Evolutionary conservation across 2,888 invertebrate genomes (phyloP).

Genomic region (Eupithecia inturbata): DNA sequence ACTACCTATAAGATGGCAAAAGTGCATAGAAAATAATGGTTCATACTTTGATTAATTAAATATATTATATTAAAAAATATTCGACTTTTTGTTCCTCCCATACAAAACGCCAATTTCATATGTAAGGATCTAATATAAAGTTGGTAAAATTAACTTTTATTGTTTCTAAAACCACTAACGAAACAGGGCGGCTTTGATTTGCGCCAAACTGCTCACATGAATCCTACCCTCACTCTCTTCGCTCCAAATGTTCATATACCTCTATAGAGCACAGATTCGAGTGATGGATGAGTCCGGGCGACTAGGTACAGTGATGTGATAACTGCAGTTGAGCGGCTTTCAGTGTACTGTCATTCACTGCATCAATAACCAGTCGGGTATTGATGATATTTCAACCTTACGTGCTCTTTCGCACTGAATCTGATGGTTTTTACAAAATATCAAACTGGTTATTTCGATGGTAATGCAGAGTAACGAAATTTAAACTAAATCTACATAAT

Average conservation of each 20-base stretch:
- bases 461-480: neutral
- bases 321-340: constrained; percentile 16
- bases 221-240: neutral
- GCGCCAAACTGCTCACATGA: neutral
- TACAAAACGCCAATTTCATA: no score
- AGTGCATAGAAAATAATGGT: no score
- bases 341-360: neutral
- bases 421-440: neutral
- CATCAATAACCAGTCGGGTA: constrained; percentile 2
- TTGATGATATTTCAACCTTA: constrained; percentile 10
- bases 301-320: constrained; percentile 26
- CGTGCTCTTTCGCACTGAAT: neutral
- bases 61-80: no score
- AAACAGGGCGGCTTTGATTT: neutral
- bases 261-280: constrained; percentile 31
- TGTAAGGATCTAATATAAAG: no score
- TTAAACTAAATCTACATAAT: neutral
- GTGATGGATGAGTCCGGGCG: constrained; percentile 44
- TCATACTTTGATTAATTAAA: no score
- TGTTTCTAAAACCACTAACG: neutral
- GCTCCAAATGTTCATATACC: constrained; percentile 41
- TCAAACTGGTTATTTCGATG: neutral
- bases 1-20: no score
- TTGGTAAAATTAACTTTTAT: neutral
- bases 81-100: no score